Percentiles rank a stretch among this genome's conserved stretches.
Conservation (phyloP, 2,797 vertebrate species). For the Pogoniulus pusillus region DNA sequence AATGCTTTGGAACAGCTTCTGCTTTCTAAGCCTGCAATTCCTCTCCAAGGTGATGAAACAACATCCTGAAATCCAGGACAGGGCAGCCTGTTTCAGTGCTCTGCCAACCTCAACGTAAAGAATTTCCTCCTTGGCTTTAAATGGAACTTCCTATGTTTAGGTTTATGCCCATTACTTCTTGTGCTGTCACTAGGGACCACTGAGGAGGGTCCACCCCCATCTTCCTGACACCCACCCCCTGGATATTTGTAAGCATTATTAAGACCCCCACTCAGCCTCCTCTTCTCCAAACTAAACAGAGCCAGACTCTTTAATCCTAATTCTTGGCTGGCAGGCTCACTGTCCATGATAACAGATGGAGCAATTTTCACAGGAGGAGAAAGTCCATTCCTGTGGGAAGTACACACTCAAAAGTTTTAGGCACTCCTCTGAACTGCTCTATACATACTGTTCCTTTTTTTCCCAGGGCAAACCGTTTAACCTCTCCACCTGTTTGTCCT, state of each 20-base stretch:
- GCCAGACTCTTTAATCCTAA: background rate
- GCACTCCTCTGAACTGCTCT: background rate
- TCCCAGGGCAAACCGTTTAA: constrained; percentile 55
- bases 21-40: background rate
- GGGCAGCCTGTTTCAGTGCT: no score
- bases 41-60: background rate
- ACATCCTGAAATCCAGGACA: background rate
- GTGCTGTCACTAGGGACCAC: no score
- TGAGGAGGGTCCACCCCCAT: no score
- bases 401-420: background rate
- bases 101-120: no score
- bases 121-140: no score
- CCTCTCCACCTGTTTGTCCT: constrained; percentile 34
- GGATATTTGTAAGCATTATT: no score
- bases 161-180: no score
- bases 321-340: background rate
- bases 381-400: constrained; percentile 6
- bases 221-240: no score
- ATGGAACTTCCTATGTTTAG: no score
- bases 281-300: no score
- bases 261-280: no score
- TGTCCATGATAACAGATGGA: background rate
- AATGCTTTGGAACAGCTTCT: background rate
- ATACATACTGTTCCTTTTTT: background rate
- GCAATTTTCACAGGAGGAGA: background rate